phyloP scores from a whole-genome alignment of 1,140 invertebrate species.

The Chymomyza costata region DNA sequence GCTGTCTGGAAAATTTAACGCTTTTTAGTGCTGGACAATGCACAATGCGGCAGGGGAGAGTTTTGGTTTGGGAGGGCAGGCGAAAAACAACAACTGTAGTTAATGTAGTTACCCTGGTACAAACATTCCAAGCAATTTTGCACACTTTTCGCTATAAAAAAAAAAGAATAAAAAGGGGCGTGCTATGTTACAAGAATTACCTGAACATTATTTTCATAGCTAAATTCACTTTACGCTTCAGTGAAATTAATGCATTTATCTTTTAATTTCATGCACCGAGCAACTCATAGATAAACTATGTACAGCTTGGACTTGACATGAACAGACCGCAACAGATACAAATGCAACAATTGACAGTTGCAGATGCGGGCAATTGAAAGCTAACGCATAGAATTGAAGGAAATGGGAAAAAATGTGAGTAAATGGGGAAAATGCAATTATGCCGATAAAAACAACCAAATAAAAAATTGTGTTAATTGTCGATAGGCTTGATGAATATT shows the following conservation, averaged over 20 bases:
- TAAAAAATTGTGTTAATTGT: constrained; percentile 68
- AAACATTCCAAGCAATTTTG: constrained; percentile 18
- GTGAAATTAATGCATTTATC: constrained; percentile 13
- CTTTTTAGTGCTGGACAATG: constrained; percentile 28
- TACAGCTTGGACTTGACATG: constrained; percentile 26
- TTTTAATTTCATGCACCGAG: constrained; percentile 32
- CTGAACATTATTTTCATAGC: constrained; percentile 49
- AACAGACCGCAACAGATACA: constrained; percentile 24
- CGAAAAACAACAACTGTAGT: too few species aligned
- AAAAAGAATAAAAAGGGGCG: constrained; percentile 6
- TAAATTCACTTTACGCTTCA: constrained; percentile 52
- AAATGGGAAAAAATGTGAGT: constrained; percentile 12
- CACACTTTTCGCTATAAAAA: constrained; percentile 22
- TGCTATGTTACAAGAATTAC: constrained; percentile 16
- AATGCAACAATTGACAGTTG: constrained; percentile 29
- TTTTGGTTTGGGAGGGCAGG: too few species aligned
- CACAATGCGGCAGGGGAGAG: too few species aligned
- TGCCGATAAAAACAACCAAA: constrained; percentile 50
- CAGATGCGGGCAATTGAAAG: constrained; percentile 55
- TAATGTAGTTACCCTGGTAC: too few species aligned
- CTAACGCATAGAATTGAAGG: background rate
- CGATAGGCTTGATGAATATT: constrained; percentile 24
- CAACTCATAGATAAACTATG: background rate
- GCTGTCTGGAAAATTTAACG: constrained; percentile 51
- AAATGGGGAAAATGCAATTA: constrained; percentile 47